Base-by-base conservation (phyloP, 2,888 invertebrate genomes). In the Myathropa florea region DNA sequence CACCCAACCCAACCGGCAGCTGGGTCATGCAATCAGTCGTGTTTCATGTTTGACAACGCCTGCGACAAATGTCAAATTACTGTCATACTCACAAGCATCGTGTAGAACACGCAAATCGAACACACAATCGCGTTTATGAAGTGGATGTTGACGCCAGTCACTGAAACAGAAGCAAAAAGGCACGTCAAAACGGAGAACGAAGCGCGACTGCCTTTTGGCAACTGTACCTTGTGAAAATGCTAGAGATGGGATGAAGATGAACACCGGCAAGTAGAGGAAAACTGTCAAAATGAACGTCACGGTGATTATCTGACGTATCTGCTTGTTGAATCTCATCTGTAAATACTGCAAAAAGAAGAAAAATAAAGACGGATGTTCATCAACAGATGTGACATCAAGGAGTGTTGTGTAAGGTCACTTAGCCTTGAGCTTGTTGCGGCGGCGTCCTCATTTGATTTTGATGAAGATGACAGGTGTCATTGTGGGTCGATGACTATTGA, bases 71-170 rank as follows among this genome's bases (percentile, higher is more conserved):
- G 18, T 39, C 26, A 26, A 12, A 24, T 30, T 63, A 10, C 1
- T 14, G 90, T 4, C 9, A n/a, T 26, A 92, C 93, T 91, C 90
- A 93, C 93, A 88, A 93, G 83, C 71, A 93, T 92, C 0, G 94
- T 94, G 90, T 94, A 94, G 89, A 94, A 93, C 18, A 93, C 93
- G 89, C 94, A 94, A 7, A 94, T 93, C 18, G 91, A 80, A 36
- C 93, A 93, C 1, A 94, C 93, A 10, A 93, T 91, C 3, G 92
- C 88, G 39, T 94, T 93, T 12, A 94, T 93, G 2, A 93, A 89
- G 91, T 94, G 94, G 23, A 94, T 90, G 67, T 93, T 92, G 21
- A 94, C 90, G 0, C 94, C 94, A 24, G 94, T 94, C 7, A 94
- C 94, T 94, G 30, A 24, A 72, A 26, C 10, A 14, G 1, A 73